Base-by-base conservation (phyloP, 92 coral and sea anemone species). In the Epizoanthus ramosus region DNA sequence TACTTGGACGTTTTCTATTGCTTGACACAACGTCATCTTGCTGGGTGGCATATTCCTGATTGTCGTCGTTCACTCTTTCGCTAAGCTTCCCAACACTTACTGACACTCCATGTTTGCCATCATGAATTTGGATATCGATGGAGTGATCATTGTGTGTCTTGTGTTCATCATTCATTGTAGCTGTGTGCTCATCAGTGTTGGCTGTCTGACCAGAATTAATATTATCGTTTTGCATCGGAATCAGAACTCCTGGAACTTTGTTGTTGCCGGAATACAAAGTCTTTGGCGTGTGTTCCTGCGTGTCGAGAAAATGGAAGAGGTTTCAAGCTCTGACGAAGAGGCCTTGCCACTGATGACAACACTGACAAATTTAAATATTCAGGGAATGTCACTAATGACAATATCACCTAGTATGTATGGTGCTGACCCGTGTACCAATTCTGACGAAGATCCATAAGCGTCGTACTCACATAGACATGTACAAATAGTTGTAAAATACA, bases 231-330 rank as follows among this genome's bases (percentile, higher is more conserved):
- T 77, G 82, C 71, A 77, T 17, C 24, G 82, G 12, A 5, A 77
- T 77, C n/a, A 77, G 41, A 2, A 77, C 82, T 43, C 82, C 82
- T 13, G 82, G 82, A 77, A 61, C 58, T 61, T 22, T 77, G 41
- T 6, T 63, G 82, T 39, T 77, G 70, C 12, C 63, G 58, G 19
- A 12, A 3, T 43, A 21, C 24, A 24, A n/a, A 60, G 28, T 19
- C 58, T 63, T 28, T 9, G 61, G 41, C n/a, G 31, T 37, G 43
- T 37, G 43, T 37, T 37, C 43, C 43, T 37, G 43, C 6, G 43
- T 37, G 43, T 37, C 43, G 43, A 37, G 43, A 37, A 6, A 5
- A 37, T 37, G 43, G 5, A 37, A 37, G 43, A 37, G 6, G 2
- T 35, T 2, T 35, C 39, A 35, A 35, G 39, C 39, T 35, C 4